These are phyloP conservation scores for Pseudomyrmex pallidus DNA, from an alignment of 1,140 invertebrate species.

Conservation along the genomic window DNA sequence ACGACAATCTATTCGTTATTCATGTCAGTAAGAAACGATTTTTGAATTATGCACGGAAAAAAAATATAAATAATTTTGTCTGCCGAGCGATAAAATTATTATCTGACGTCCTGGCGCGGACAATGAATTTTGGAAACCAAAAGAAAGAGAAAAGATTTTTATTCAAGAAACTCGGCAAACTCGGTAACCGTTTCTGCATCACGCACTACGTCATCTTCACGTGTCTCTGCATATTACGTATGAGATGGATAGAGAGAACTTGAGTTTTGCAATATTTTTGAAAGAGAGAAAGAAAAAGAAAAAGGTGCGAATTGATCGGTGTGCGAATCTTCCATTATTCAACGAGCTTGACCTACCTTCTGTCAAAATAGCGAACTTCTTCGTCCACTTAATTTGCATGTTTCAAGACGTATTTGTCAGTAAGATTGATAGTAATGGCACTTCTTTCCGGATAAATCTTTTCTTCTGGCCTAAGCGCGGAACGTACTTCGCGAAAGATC, in stretches of 20 bases:
- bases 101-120: too few relatives aligned
- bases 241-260: constrained; percentile 40
- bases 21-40: background rate
- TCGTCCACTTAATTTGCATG: constrained; percentile 33
- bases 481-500: background rate
- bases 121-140: background rate
- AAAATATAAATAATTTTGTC: background rate
- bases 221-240: constrained; percentile 64
- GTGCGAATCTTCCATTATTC: constrained; percentile 66
- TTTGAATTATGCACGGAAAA: constrained; percentile 2
- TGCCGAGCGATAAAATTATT: background rate
- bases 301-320: too few relatives aligned
- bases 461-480: background rate
- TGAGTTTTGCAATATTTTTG: constrained; percentile 21
- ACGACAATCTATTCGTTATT: background rate
- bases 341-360: constrained; percentile 2
- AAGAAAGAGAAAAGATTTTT: background rate
- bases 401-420: constrained; percentile 43
- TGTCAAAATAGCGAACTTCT: constrained; percentile 5
- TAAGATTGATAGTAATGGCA: background rate
- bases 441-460: background rate
- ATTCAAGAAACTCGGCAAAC: constrained; percentile 20
- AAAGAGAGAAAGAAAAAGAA: background rate
- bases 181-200: constrained; percentile 1
- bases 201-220: constrained; percentile 37